Base-by-base conservation (phyloP, 2,113 vertebrate genomes). In the Melanostigma gelatinosum region DNA sequence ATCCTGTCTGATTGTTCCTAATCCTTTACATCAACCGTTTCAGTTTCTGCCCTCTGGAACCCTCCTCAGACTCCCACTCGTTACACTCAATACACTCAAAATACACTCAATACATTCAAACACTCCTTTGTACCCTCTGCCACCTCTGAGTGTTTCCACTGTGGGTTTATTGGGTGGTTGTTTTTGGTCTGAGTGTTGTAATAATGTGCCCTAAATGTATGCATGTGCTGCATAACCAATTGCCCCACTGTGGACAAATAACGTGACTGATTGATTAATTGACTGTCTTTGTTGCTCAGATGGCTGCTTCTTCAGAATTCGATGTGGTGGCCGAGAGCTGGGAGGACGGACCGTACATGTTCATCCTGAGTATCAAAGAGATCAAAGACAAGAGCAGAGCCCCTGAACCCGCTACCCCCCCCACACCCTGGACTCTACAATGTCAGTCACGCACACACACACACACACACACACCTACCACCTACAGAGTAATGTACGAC, bases 341-440 rank as follows among this genome's bases (percentile, higher is more conserved):
- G 93, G 91, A 91, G 76, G 93, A 93, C 60, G 91, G 90, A 8
- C 90, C 91, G 18, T 91, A 92, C 87, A 85, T 92, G 84, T 93
- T 93, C 82, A 88, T 93, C 70, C 64, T 93, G 22, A 40, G 24
- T 4, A 64, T 93, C 77, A 4, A 1, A 0, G 89, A 90, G 32
- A 1, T 61, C 67, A 20, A 16, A 66, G 79, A 62, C 10, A 24
- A 44, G 4, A 65, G 0, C 52, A 52, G 2, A 5, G 2, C 38
- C 4, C 0, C 52, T 0, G 69, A 44, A 3, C 0, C 18, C 1
- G 1, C 18, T 0, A 52, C 11, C 2, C 36, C 22, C 0, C n/a
- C 75, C 3, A 0, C 55, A 0, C 46, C 65, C 2, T 93, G 92
- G 89, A 90, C 36, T 1, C 40, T 92, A 0, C 79, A 82, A 55